Conservation (phyloP, 2,113 vertebrate genomes). For the Myrmophylax atrothorax region DNA sequence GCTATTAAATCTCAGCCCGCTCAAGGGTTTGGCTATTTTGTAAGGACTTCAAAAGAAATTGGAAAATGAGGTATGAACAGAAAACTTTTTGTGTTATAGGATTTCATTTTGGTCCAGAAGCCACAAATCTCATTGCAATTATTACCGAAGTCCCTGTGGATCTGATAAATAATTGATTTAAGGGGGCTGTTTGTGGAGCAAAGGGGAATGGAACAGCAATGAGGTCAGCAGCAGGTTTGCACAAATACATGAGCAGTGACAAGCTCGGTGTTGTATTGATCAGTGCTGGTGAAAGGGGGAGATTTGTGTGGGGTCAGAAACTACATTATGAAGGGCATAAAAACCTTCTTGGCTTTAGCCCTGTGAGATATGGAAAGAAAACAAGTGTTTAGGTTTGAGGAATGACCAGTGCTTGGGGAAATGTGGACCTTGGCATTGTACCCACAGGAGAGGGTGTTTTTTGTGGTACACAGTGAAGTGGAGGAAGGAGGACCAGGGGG, state of each 20-base stretch:
- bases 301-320: slow-evolving; percentile 45
- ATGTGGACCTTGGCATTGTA: not conserved
- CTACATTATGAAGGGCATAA: slow-evolving; percentile 25
- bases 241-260: not conserved
- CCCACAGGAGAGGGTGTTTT: not conserved
- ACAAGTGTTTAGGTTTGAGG: not conserved
- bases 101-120: slow-evolving; percentile 1
- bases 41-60: slow-evolving; percentile 14
- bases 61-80: slow-evolving; percentile 31
- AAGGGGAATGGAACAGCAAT: not conserved
- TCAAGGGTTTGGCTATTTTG: not conserved
- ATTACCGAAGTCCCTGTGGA: not conserved
- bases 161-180: slow-evolving; percentile 42
- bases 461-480: not conserved
- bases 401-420: not conserved
- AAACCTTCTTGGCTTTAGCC: slow-evolving; percentile 22
- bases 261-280: slow-evolving; percentile 52
- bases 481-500: not conserved
- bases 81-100: slow-evolving; percentile 3
- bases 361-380: slow-evolving; percentile 24
- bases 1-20: not conserved
- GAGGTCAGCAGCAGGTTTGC: not conserved
- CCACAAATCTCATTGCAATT: slow-evolving; percentile 24
- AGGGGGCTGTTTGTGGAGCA: not conserved
- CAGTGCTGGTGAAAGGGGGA: not conserved